A percentile compares a stretch with the other conserved stretches of the same genome.
phyloP scores from a whole-genome alignment of 2,888 invertebrate genomes.

The Ptilodon capucinus region DNA sequence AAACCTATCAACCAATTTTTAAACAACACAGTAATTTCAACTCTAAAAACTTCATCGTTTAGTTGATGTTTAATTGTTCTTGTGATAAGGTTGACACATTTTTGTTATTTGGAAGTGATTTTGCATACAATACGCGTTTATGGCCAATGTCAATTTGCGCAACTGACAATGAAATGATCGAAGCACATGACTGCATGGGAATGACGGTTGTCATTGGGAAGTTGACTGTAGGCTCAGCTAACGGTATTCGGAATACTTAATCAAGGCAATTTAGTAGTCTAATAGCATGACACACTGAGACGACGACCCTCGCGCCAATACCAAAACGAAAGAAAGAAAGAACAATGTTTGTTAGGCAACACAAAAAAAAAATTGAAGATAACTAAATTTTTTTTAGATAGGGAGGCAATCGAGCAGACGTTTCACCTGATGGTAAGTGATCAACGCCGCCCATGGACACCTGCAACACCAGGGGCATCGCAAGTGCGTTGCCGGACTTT shows the following conservation, averaged over 20 bases:
- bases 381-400: too few species aligned
- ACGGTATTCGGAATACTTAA: neutral
- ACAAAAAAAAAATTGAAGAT: too few species aligned
- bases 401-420: too few species aligned
- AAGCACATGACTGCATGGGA: slow-evolving; percentile 2
- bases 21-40: neutral
- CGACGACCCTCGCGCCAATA: too few species aligned
- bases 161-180: slow-evolving; percentile 32
- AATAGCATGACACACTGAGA: too few species aligned
- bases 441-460: too few species aligned
- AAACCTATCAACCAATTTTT: neutral
- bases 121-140: slow-evolving; percentile 16
- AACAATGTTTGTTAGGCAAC: too few species aligned
- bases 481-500: too few species aligned
- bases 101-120: neutral
- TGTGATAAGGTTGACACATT: neutral
- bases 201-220: slow-evolving; percentile 1
- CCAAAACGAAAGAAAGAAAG: too few species aligned
- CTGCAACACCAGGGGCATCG: too few species aligned
- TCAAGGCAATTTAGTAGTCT: too few species aligned
- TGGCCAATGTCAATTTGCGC: slow-evolving; percentile 33
- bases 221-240: neutral
- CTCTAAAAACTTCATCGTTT: neutral
- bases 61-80: neutral
- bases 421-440: too few species aligned